Evolutionary conservation across 1,140 invertebrate species (phyloP), one percentile per base, ranked within the genome.

Genomic region (Coenobita brevimanus): DNA sequence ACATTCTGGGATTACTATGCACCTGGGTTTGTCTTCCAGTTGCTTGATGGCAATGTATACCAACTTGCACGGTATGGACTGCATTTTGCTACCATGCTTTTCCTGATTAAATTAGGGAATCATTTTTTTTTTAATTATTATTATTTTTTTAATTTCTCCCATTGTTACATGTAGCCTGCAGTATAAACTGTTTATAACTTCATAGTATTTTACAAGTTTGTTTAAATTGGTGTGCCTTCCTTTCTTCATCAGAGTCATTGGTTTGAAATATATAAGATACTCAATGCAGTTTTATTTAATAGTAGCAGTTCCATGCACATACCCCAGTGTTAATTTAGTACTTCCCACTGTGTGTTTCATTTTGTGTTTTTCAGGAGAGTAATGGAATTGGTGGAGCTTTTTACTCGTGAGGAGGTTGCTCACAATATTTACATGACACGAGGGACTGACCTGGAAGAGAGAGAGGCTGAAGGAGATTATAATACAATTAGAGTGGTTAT

Each of bases 391-490:
- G 90, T 94, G 0, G 89, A 93, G 27, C 94, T 93, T 91, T 92
- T 96, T 3, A 92, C 94, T 82, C 89, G 93, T 38, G 93, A 94
- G 27, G 92, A 94, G 75, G 93, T 96, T 64, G 93, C 95, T 13
- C 95, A 96, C 91, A 96, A 96, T 92, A 91, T 96, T 54, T 95
- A 94, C 73, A 93, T 96, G 24, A 96, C 95, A 17, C 92, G 94
- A 91, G 94, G 94, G 3, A 93, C 92, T 78, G 91, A 62, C 78
- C 86, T 90, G 50, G 73, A 90, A 24, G 46, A 73, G n/a, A 36
- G 57, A 27, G 38, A 83, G 81, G 15, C 60, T 69, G n/a, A 91
- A 89, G 86, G 50, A 3, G 71, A 75, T 78, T 91, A 91, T 82
- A 91, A 93, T 78, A 93, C 93, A 57, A 78, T 95, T 27, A 92